Evolutionary conservation across 1,140 invertebrate species (phyloP), one percentile per base, ranked within the genome.

Genomic region (Anthonomus grandis): DNA sequence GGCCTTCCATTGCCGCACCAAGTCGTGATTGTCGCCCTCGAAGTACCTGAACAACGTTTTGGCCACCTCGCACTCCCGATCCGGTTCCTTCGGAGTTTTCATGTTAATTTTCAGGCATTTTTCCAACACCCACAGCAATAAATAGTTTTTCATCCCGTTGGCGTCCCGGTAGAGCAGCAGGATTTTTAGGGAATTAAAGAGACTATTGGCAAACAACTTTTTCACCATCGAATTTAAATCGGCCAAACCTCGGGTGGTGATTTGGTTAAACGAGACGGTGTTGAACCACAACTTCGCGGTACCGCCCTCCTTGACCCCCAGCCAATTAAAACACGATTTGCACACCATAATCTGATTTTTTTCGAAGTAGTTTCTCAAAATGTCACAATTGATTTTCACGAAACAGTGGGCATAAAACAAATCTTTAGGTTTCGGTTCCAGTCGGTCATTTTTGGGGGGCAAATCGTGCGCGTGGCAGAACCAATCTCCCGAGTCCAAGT

Each of bases 81-180:
- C 13, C 8, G 73, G 66, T 49, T 57, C 63, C 6, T 69, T 56
- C 4, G 68, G 64, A 31, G 58, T 51, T 21, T 68, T 62, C 56
- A 62, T 48, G 10, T 63, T 25, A 23, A 81, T 71, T 60, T 79
- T 74, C 23, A 82, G 66, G 51, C 79, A 74, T 53, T 76, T 79
- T 62, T 82, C 79, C 66, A 80, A 75, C 8, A 81, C 66, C 78
- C 79, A 80, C 22, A 82, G 66, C 2, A 80, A 64, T 13, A 81
- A 53, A 63, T 72, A 78, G 62, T 80, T 74, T 6, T 36, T 53
- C 27, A 53, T 18, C 24, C 41, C 60, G 12, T 61, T 48, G 6
- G 49, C 51, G 44, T 27, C 57, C 42, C 56, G 55, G 45, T 62
- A 70, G 49, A n/a, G 36, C 13, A 72, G 60, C 38, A 70, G 57